A percentile compares a stretch with the other conserved stretches of the same genome.
Conservation (phyloP, 1,140 invertebrate species). For the Oncopeltus fasciatus region DNA sequence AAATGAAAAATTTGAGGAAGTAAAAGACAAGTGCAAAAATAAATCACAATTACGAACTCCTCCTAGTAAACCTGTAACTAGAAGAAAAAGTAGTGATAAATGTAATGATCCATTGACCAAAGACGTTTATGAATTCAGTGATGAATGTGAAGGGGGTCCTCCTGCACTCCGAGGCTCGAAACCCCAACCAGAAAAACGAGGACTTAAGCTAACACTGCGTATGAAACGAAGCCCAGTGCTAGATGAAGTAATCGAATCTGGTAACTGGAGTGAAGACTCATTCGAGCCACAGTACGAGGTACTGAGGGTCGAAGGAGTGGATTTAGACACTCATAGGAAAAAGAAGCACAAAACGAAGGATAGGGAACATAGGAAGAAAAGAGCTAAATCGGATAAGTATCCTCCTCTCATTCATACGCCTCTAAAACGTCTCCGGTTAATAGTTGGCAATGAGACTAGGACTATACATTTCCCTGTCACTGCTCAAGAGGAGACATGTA, state of each 20-base stretch:
- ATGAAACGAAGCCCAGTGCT: slow-evolving; percentile 74
- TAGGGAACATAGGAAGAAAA: slow-evolving; percentile 16
- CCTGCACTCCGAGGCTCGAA: slow-evolving; percentile 13
- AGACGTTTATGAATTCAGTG: slow-evolving; percentile 37
- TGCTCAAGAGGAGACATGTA: slow-evolving; percentile 17
- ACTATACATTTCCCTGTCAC: slow-evolving; percentile 63
- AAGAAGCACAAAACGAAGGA: slow-evolving; percentile 24
- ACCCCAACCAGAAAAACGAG: slow-evolving; percentile 41
- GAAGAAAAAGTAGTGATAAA: slow-evolving; percentile 9
- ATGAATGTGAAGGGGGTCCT: slow-evolving; percentile 22
- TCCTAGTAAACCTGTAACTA: neutral
- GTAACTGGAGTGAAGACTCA: slow-evolving; percentile 48
- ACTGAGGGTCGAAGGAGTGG: slow-evolving; percentile 55
- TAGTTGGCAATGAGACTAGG: slow-evolving; percentile 70
- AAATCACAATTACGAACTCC: neutral
- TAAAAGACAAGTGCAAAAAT: neutral
- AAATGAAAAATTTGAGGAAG: neutral
- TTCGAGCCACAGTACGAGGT: slow-evolving; percentile 71
- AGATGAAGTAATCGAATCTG: slow-evolving; percentile 72
- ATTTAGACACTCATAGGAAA: slow-evolving; percentile 4
- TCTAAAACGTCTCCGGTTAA: slow-evolving; percentile 65
- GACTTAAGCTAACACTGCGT: slow-evolving; percentile 62
- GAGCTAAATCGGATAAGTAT: neutral
- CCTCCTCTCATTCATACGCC: slow-evolving; percentile 32
- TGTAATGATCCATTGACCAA: slow-evolving; percentile 21